A percentile compares a stretch with the other conserved stretches of the same genome.
These are phyloP conservation scores for Mola mola DNA, from an alignment of 2,113 vertebrate genomes.

Conservation along the genomic window DNA sequence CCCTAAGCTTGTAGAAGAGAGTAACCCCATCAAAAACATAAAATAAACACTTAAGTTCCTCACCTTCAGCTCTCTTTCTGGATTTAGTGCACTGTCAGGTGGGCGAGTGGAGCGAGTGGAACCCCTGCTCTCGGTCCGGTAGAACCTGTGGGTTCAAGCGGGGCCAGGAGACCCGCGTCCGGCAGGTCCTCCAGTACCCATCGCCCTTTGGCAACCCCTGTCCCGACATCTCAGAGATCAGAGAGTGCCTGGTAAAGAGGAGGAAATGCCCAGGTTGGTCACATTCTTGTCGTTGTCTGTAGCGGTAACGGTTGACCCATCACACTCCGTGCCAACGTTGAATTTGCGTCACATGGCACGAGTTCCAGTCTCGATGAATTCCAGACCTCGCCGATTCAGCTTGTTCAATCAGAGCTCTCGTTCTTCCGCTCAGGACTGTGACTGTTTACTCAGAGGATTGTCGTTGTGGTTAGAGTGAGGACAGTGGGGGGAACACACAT, in stretches of 20 bases:
- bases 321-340: slow-evolving; percentile 27
- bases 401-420: slow-evolving; percentile 68
- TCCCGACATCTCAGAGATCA: slow-evolving; percentile 87
- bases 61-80: neutral
- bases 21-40: too few relatives aligned
- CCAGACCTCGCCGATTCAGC: slow-evolving; percentile 64
- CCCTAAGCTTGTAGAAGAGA: too few relatives aligned
- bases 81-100: slow-evolving; percentile 92
- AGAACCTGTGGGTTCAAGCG: slow-evolving; percentile 94
- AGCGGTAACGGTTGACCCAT: slow-evolving; percentile 24
- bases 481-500: slow-evolving; percentile 62
- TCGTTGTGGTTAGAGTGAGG: slow-evolving; percentile 71
- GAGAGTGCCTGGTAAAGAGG: slow-evolving; percentile 91
- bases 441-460: slow-evolving; percentile 77
- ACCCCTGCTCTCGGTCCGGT: slow-evolving; percentile 88
- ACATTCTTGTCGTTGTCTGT: neutral
- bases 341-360: slow-evolving; percentile 60
- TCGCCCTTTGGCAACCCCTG: slow-evolving; percentile 88
- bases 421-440: slow-evolving; percentile 72
- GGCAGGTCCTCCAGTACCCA: slow-evolving; percentile 88
- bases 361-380: slow-evolving; percentile 64
- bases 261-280: slow-evolving; percentile 90
- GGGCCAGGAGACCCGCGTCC: slow-evolving; percentile 90
- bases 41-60: too few relatives aligned
- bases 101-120: slow-evolving; percentile 93